Evolutionary conservation across 2,888 invertebrate species (phyloP).

Genomic region (Escarpia spicata): DNA sequence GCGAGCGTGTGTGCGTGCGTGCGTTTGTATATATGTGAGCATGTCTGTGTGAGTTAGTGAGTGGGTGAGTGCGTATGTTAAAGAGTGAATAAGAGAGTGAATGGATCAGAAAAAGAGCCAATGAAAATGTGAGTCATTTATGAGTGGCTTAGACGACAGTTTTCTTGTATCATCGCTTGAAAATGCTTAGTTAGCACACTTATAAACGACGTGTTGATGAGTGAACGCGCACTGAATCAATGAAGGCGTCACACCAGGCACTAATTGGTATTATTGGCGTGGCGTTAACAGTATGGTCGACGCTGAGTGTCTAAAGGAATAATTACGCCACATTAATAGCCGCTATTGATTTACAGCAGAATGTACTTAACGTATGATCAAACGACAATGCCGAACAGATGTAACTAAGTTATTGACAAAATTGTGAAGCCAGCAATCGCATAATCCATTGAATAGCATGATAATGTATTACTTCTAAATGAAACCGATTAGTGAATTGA

Average conservation of each 20-base stretch:
- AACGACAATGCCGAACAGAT: background rate
- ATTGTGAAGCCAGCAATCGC: background rate
- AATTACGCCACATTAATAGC: constrained; percentile 16
- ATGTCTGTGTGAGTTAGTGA: background rate
- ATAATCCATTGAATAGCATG: background rate
- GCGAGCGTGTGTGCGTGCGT: background rate
- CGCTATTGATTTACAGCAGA: background rate
- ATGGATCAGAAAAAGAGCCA: background rate
- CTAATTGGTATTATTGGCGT: background rate
- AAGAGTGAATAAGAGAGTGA: background rate
- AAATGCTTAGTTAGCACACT: background rate
- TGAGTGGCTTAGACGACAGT: constrained; percentile 13
- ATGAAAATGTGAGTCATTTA: background rate
- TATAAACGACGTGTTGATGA: background rate
- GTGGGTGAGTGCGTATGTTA: background rate
- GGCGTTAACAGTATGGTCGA: background rate
- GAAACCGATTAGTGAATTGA: background rate
- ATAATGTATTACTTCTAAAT: constrained; percentile 2
- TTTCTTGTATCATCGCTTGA: background rate
- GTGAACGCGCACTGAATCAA: background rate
- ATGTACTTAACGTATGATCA: constrained; percentile 4
- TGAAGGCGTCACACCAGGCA: constrained; percentile 16
- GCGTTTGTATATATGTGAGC: background rate
- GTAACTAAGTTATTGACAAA: constrained; percentile 5
- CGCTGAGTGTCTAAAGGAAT: constrained; percentile 8